These are phyloP conservation scores for Tupaia chinensis DNA, from an alignment of 2,113 vertebrate species.

Conservation along the genomic window DNA sequence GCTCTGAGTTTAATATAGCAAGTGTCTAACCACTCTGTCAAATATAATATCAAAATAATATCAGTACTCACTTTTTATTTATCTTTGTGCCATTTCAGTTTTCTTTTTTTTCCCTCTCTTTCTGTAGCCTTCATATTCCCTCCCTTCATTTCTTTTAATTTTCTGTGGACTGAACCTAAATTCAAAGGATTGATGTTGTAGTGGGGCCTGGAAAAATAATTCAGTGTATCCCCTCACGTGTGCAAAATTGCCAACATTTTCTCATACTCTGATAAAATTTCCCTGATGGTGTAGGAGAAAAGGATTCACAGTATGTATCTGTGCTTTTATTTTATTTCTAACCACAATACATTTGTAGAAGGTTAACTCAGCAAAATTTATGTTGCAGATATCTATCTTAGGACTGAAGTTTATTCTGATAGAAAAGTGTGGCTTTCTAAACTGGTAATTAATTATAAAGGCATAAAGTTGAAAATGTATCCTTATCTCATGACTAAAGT, in stretches of 20 bases:
- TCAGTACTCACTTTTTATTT: background rate
- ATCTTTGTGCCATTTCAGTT: background rate
- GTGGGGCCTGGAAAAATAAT: background rate
- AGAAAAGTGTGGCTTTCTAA: background rate
- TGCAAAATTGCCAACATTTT: background rate
- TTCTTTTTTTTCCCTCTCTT: background rate
- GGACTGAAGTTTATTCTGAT: background rate
- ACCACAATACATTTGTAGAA: background rate
- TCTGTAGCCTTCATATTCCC: background rate
- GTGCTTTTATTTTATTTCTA: conserved; percentile 5
- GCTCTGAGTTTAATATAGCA: background rate
- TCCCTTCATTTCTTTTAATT: background rate
- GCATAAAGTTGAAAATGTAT: background rate
- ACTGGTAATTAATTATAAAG: conserved; percentile 20
- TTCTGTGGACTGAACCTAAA: background rate
- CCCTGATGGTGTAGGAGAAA: background rate
- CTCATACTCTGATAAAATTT: background rate
- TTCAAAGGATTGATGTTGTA: background rate
- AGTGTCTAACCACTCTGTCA: background rate
- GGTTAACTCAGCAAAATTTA: conserved; percentile 11
- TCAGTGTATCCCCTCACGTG: background rate
- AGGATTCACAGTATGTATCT: background rate
- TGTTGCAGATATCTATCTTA: background rate
- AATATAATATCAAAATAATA: background rate
- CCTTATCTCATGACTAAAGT: background rate